These are phyloP conservation scores for Vesta saturnalis DNA, from an alignment of 2,888 invertebrate species.

Conservation along the genomic window DNA sequence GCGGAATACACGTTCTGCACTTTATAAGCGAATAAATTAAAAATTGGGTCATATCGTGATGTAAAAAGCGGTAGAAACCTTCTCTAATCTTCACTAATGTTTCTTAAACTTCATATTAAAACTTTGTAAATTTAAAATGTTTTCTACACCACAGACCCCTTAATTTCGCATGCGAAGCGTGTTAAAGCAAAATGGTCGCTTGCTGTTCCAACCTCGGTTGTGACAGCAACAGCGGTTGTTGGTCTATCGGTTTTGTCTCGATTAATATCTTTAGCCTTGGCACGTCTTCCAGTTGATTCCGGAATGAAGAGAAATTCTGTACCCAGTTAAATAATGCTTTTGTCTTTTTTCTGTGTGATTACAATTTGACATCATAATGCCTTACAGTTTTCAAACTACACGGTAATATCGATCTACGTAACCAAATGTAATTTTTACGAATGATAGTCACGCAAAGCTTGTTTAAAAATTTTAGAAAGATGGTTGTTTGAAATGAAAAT, in stretches of 20 bases:
- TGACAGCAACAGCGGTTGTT: constrained; percentile 33
- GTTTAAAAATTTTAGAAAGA: constrained; percentile 2
- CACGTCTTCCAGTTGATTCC: constrained; percentile 28
- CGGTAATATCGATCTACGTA: neutral
- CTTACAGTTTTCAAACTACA: neutral
- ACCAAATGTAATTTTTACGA: neutral
- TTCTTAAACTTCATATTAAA: constrained; percentile 15
- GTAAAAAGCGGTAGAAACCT: constrained; percentile 9
- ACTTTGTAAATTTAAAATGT: constrained; percentile 15
- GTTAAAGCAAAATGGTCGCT: constrained; percentile 32
- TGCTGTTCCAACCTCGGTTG: constrained; percentile 31
- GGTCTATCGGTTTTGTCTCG: constrained; percentile 37
- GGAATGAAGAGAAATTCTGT: constrained; percentile 19
- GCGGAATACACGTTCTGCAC: neutral
- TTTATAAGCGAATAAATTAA: constrained; percentile 11
- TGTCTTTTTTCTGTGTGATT: constrained; percentile 21
- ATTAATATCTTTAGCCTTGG: constrained; percentile 38
- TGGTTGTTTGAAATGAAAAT: constrained; percentile 8
- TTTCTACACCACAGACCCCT: constrained; percentile 11
- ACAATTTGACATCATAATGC: neutral
- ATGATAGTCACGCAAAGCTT: constrained; percentile 10
- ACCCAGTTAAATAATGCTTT: constrained; percentile 43
- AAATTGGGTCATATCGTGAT: constrained; percentile 11
- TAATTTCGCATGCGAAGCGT: constrained; percentile 29
- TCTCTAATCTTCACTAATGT: constrained; percentile 15